Percentiles rank a stretch among this genome's conserved stretches.
These are phyloP conservation scores for Muscicapa comitata DNA, from an alignment of 2,797 vertebrate species.

Conservation along the genomic window DNA sequence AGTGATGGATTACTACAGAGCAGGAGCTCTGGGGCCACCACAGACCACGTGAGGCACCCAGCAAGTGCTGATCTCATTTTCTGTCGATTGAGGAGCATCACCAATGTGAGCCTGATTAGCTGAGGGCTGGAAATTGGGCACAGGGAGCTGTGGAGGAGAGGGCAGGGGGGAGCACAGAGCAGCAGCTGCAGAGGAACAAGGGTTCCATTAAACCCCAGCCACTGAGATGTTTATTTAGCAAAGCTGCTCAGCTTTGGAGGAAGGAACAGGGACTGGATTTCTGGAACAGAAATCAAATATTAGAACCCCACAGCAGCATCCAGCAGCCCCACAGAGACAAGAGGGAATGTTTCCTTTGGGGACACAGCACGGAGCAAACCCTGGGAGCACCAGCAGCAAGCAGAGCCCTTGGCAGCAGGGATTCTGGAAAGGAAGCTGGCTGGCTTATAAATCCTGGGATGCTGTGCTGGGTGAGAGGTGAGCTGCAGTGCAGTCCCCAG, in stretches of 20 bases:
- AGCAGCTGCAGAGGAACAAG: not conserved
- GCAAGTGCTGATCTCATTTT: slow-evolving; percentile 13
- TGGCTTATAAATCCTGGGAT: not conserved
- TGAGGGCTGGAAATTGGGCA: not conserved
- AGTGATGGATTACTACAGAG: not conserved
- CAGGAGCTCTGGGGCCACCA: not conserved
- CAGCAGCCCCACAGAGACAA: not conserved
- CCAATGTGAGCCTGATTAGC: not conserved
- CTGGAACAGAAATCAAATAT: not conserved
- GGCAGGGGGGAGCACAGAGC: not conserved
- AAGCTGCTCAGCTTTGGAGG: not conserved
- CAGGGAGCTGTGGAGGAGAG: not conserved
- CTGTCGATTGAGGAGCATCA: not conserved
- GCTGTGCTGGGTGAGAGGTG: not conserved
- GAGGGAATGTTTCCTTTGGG: not conserved
- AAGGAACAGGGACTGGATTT: not conserved
- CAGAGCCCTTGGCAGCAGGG: not conserved
- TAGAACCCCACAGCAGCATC: not conserved
- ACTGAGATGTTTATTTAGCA: not conserved
- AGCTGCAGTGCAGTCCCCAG: slow-evolving; percentile 20
- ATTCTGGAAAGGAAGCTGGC: not conserved
- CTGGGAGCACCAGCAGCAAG: not conserved
- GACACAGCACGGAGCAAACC: not conserved
- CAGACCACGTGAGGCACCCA: not conserved
- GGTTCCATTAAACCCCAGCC: not conserved